Evolutionary conservation across 1,140 invertebrate species (phyloP).

Genomic region (Piezodorus guildinii): DNA sequence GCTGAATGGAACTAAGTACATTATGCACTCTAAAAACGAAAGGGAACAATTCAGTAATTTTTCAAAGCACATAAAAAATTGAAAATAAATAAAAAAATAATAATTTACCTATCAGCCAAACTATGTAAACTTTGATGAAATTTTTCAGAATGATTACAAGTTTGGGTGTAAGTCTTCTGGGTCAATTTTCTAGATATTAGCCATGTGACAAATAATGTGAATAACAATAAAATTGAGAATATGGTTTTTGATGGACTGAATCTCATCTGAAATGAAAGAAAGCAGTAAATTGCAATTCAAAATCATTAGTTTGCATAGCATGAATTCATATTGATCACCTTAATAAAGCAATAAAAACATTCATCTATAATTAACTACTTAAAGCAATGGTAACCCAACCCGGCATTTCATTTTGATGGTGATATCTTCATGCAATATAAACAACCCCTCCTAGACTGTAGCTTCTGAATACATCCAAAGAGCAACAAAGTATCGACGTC

Average conservation of each 20-base stretch:
- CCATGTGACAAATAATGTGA: slow-evolving; percentile 20
- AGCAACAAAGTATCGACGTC: no score
- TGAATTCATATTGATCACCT: no score
- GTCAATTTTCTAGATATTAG: slow-evolving; percentile 19
- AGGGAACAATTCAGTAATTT: not conserved
- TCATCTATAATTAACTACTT: no score
- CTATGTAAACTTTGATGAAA: slow-evolving; percentile 28
- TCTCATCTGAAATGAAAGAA: slow-evolving; percentile 22
- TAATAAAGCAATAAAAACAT: no score
- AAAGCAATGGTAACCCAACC: no score
- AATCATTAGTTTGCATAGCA: no score
- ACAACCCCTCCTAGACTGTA: no score
- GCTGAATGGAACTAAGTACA: slow-evolving; percentile 31
- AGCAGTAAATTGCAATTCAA: no score
- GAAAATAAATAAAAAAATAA: not conserved
- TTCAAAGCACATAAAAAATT: not conserved
- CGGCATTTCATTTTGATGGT: no score
- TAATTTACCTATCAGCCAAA: slow-evolving; percentile 27
- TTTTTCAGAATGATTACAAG: slow-evolving; percentile 29
- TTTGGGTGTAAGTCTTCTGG: slow-evolving; percentile 27
- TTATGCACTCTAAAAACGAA: slow-evolving; percentile 27
- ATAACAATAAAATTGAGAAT: slow-evolving; percentile 7
- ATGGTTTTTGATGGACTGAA: slow-evolving; percentile 21
- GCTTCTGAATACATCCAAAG: no score
- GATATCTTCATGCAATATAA: no score